Evolutionary conservation across 2,113 vertebrate species (phyloP), one percentile per base, ranked within the genome.

Genomic region (Platanista minor): DNA sequence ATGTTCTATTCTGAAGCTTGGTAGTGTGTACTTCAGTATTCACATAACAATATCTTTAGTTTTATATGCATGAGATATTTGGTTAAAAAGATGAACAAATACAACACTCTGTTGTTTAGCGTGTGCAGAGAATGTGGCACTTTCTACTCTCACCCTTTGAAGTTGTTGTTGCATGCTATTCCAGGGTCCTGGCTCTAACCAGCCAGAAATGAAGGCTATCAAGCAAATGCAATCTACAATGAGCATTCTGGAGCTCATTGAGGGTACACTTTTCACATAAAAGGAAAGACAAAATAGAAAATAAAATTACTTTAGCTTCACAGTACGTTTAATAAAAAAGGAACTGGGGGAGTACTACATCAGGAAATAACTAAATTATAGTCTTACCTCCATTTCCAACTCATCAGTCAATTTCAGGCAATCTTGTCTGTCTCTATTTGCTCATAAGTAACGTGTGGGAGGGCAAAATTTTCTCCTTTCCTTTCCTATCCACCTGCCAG

Each of bases 221-320:
- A 74, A 25, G 46, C 57, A 87, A 57, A 87, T 3, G n/a, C 9
- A 46, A 5, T 31, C 52, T 52, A 25, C 20, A 20, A 1, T 17
- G 21, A 81, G 57, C 33, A 69, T 83, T 82, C 62, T 4, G 69
- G 43, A 80, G 84, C 31, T 89, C 69, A 46, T 0, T 2, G 39
- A 66, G 52, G 62, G 31, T 25, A 66, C 10, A 12, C 52, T 52
- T 33, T n/a, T 91, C 91, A 39, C 61, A 66, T 29, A 43, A 78
- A 72, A 87, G 86, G n/a, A 77, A 66, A 87, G 82, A 78, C n/a
- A 74, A 92, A 59, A 85, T 1, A 74, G 67, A 83, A 96, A 94
- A 92, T 17, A 62, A 61, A 57, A 90, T 78, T 52, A 71, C 66
- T 64, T 80, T 75, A 69, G 75, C 71, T 87, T 92, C 41, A 39